Evolutionary conservation across 2,797 vertebrate species (phyloP).

Genomic region (Emys orbicularis): DNA sequence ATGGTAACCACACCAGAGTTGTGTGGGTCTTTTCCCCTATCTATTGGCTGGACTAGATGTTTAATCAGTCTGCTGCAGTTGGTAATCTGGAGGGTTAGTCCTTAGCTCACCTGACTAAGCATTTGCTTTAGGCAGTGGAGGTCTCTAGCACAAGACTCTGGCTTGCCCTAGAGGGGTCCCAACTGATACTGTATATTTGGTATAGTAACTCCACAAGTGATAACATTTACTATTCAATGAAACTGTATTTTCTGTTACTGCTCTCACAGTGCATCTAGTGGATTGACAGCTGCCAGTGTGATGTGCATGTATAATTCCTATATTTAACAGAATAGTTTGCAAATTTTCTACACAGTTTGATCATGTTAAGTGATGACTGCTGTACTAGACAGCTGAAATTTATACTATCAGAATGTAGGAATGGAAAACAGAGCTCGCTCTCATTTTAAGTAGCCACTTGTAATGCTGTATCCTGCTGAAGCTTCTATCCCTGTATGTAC

Average conservation of each 20-base stretch:
- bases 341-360: not conserved
- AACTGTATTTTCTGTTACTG: fast-evolving
- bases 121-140: not conserved
- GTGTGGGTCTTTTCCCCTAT: not conserved
- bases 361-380: not conserved
- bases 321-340: not conserved
- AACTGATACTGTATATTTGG: fast-evolving
- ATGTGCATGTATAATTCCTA: fast-evolving
- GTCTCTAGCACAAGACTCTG: not conserved
- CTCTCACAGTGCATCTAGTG: not conserved
- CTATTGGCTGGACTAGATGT: not conserved
- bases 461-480: not conserved
- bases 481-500: not conserved
- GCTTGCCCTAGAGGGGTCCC: not conserved
- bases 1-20: not conserved
- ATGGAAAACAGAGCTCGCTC: not conserved
- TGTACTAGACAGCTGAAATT: not conserved
- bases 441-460: not conserved
- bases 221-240: not conserved
- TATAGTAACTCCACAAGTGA: not conserved
- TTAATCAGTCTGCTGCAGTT: not conserved
- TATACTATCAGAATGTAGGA: not conserved
- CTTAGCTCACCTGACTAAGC: fast-evolving
- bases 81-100: fast-evolving
- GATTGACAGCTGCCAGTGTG: not conserved